These are phyloP conservation scores for Allolobophora icterica DNA, from an alignment of 2,888 invertebrate species.

Conservation along the genomic window DNA sequence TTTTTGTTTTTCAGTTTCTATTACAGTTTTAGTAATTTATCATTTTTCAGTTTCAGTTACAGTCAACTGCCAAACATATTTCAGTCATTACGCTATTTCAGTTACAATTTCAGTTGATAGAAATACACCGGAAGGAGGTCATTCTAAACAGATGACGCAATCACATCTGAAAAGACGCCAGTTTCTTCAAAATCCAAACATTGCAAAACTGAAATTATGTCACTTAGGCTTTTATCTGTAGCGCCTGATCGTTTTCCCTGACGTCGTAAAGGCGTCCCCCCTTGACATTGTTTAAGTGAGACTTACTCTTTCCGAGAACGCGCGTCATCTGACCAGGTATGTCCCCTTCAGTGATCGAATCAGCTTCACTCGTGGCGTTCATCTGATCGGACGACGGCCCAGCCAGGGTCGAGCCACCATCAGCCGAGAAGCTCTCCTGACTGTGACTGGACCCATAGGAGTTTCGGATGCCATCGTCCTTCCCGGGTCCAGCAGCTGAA, in stretches of 20 bases:
- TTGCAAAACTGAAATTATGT: not conserved
- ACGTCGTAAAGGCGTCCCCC: not conserved
- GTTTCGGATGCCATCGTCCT: not conserved
- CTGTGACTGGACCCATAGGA: not conserved
- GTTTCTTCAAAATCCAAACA: no score
- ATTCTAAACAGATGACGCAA: not conserved
- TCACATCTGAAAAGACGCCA: not conserved
- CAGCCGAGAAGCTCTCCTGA: not conserved
- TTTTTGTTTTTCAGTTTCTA: no score
- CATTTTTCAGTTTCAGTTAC: no score
- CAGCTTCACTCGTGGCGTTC: constrained; percentile 37
- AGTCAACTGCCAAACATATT: no score
- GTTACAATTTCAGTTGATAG: no score
- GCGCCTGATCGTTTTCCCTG: not conserved
- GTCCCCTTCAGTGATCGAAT: constrained; percentile 69
- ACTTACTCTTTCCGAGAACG: constrained; percentile 80
- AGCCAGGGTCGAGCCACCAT: not conserved
- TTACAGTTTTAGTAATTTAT: no score
- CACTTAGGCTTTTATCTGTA: not conserved
- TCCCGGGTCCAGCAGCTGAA: not conserved
- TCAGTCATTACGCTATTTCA: no score
- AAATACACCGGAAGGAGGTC: not conserved
- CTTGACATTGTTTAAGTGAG: not conserved
- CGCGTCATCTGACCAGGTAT: constrained; percentile 81
- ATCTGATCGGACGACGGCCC: not conserved